Percentiles rank a stretch among this genome's conserved stretches.
These are phyloP conservation scores for Idaea straminata DNA, from an alignment of 2,888 invertebrate genomes.

Conservation along the genomic window DNA sequence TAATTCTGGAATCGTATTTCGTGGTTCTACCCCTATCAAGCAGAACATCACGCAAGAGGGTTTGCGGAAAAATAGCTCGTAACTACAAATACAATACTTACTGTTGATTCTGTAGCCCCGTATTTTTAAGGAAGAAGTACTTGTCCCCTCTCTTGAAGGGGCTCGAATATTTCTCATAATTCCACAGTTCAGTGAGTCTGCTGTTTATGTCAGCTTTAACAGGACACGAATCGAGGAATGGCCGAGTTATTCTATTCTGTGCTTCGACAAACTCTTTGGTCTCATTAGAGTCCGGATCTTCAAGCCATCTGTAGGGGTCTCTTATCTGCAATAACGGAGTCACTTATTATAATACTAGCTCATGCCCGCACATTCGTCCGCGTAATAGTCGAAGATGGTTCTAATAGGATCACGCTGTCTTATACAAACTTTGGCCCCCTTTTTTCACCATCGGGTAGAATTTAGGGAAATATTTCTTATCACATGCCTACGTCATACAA, in stretches of 20 bases:
- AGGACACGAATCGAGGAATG: conserved; percentile 89
- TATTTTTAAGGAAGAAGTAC: conserved; percentile 96
- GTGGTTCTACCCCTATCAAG: no score
- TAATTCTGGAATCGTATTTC: no score
- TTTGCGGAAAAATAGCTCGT: neutral
- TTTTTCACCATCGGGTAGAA: no score
- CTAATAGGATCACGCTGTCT: no score
- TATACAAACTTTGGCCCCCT: no score
- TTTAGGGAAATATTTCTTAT: no score
- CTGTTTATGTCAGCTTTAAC: conserved; percentile 86
- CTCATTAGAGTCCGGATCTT: conserved; percentile 96
- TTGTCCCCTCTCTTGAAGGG: conserved; percentile 89
- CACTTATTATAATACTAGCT: neutral
- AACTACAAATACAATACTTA: conserved; percentile 50
- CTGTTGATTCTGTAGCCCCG: conserved; percentile 98
- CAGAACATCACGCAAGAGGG: no score
- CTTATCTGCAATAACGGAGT: conserved; percentile 77
- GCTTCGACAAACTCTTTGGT: conserved; percentile 94
- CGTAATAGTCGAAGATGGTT: no score
- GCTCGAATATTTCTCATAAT: conserved; percentile 97
- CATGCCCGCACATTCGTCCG: no score
- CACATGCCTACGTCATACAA: no score
- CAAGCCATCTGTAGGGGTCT: conserved; percentile 98
- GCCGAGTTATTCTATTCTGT: conserved; percentile 93
- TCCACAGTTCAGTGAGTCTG: conserved; percentile 94